These are phyloP conservation scores for cat (Felis catus) DNA, from an alignment of 2,113 vertebrate genomes.

Conservation along the genomic window F.catus_Fca126_mat1.0 CM031413.1:130680001-130680500, in stretches of 20 bases:
- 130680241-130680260: neutral
- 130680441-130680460: neutral
- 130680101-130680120: neutral
- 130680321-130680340: neutral
- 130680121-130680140: neutral
- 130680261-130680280: neutral
- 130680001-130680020: slow-evolving; percentile 54
- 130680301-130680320: neutral
- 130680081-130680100: neutral
- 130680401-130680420: neutral
- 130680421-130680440: neutral
- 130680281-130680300: neutral
- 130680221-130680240: neutral
- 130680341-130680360: neutral
- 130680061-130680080: neutral
- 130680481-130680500: neutral
- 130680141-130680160: neutral
- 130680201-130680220: neutral
- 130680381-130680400: neutral
- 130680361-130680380: neutral
- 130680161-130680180: neutral
- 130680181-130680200: neutral
- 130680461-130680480: neutral
- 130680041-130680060: slow-evolving; percentile 9
- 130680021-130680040: slow-evolving; percentile 10